Evolutionary conservation across 2,888 invertebrate species (phyloP).

Genomic region (Lamellibrachia columna): DNA sequence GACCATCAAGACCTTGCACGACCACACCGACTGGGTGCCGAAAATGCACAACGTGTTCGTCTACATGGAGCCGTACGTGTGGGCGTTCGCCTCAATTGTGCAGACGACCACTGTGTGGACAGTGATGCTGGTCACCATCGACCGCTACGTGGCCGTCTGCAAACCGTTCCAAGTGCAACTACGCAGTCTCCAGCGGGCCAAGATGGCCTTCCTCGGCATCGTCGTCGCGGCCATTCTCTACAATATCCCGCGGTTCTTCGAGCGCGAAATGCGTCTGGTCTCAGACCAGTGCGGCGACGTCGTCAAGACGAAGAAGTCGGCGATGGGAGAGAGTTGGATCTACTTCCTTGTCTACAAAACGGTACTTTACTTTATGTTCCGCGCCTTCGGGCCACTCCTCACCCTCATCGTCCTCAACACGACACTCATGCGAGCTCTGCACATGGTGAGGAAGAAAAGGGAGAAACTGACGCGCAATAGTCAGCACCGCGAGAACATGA

Average conservation of each 20-base stretch:
- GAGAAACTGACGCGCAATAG: constrained; percentile 14
- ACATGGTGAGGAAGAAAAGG: constrained; percentile 20
- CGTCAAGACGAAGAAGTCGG: constrained; percentile 28
- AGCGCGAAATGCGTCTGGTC: constrained; percentile 34
- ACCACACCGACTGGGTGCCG: constrained; percentile 40
- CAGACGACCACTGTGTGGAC: constrained; percentile 45
- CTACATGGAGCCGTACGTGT: constrained; percentile 36
- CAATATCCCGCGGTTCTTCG: constrained; percentile 45
- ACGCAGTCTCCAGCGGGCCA: constrained; percentile 37
- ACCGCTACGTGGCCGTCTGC: constrained; percentile 46
- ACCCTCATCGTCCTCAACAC: constrained; percentile 40
- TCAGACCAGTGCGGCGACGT: constrained; percentile 24
- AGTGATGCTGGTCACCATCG: constrained; percentile 43
- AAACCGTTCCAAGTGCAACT: constrained; percentile 36
- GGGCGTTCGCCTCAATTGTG: constrained; percentile 41
- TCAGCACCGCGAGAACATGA: constrained; percentile 37
- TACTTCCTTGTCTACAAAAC: constrained; percentile 47
- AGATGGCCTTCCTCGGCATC: constrained; percentile 35
- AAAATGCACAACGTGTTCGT: constrained; percentile 24
- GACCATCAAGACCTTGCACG: constrained; percentile 36
- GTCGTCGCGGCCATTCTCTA: constrained; percentile 40
- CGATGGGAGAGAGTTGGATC: constrained; percentile 27
- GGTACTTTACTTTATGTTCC: constrained; percentile 44
- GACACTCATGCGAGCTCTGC: constrained; percentile 40
- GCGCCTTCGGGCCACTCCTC: constrained; percentile 43